Evolutionary conservation across 2,888 invertebrate species (phyloP).

Genomic region (Ferrisia virgata): DNA sequence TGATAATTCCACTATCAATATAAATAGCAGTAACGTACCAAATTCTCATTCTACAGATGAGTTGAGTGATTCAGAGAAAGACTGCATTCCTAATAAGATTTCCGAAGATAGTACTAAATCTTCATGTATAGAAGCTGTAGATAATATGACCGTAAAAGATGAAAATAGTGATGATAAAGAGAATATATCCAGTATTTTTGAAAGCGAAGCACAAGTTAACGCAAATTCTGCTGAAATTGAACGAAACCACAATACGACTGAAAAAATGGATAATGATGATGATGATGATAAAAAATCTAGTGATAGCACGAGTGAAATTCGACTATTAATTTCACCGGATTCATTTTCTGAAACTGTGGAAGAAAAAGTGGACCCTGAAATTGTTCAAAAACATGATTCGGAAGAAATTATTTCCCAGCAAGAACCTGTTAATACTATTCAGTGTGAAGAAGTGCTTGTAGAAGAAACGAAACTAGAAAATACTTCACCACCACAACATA

Average conservation of each 20-base stretch:
- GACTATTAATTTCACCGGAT: not conserved
- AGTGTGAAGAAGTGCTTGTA: not conserved
- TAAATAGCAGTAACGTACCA: not conserved
- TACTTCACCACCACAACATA: too few relatives aligned
- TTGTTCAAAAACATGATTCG: not conserved
- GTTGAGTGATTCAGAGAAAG: not conserved
- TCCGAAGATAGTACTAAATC: not conserved
- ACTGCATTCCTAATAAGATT: not conserved
- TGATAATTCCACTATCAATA: not conserved
- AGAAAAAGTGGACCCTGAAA: not conserved
- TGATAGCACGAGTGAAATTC: not conserved
- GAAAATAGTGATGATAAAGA: not conserved
- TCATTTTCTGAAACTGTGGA: not conserved
- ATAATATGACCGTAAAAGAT: too few relatives aligned
- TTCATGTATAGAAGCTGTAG: not conserved
- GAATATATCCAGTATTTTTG: not conserved
- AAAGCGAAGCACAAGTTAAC: not conserved
- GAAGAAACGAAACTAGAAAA: not conserved
- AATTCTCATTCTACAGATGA: not conserved
- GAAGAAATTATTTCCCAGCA: not conserved
- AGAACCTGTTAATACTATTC: too few relatives aligned
- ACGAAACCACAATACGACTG: not conserved
- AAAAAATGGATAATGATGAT: not conserved
- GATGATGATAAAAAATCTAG: not conserved
- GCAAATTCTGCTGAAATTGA: not conserved